Base-by-base conservation (phyloP, 2,888 invertebrate species). In the Caenorhabditis sp. region DNA sequence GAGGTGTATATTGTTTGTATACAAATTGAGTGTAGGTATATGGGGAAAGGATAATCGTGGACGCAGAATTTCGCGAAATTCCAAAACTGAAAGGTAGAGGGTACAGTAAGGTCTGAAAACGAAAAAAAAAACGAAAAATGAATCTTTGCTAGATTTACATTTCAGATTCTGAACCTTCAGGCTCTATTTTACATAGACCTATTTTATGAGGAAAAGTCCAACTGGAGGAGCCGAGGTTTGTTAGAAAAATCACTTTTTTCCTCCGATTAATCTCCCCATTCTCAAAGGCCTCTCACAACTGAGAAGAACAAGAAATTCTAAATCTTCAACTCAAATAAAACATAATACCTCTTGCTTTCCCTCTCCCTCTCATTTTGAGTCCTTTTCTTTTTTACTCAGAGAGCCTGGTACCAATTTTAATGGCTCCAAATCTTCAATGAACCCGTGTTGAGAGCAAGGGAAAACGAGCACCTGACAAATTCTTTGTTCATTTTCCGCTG, bases 1-100 rank as follows among this genome's bases (percentile, higher is more conserved):
- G 75, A 75, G 75, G 75, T 75, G 66, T 68, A 47, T n/a, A 47
- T 47, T 47, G 47, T 68, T 68, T 68, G 66, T 77, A 76, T 76
- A 76, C 76, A 76, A 76, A 76, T 76, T 76, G 76, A 58, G 51
- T 69, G 47, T 19, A 26, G 41, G 24, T 44, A 38, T 31, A 63
- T 24, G n/a, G n/a, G 28, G 7, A 24, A 14, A 44, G 26, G 10
- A 26, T 16, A 14, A 24, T 41, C 16, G 31, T 38, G 38, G 12
- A 24, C 26, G 31, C 31, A 4, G 38, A 38, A 38, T 38, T 61
- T 24, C 26, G n/a, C n/a, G 24, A 61, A 59, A 26, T 47, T 19
- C 19, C 44, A 44, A 47, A 47, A n/a, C 19, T 19, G n/a, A 7
- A 5, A 19, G n/a, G 6, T 47, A 19, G n/a, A 47, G 19, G 47